Percentiles rank a stretch among this genome's conserved stretches.
These are phyloP conservation scores for Pangasius larnaudii DNA, from an alignment of 2,797 vertebrate genomes.

Conservation along the genomic window DNA sequence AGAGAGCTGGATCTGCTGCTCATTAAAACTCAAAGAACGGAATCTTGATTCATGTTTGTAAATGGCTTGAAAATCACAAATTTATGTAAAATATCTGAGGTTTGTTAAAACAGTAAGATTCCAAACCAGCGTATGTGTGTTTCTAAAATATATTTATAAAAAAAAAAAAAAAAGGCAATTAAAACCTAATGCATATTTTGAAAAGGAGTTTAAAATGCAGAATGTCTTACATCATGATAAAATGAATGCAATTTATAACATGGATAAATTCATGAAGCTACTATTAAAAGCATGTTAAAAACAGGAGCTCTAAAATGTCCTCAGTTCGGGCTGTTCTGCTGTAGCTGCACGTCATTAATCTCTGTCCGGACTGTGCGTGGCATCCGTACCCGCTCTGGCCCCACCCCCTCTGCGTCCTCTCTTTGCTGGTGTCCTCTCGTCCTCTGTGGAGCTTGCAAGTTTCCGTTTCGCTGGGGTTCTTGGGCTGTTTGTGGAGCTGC, in stretches of 20 bases:
- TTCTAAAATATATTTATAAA: not conserved
- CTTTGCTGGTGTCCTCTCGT: slow-evolving; percentile 83
- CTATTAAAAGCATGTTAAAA: slow-evolving; percentile 6
- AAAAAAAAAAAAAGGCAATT: not conserved
- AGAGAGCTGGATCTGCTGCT: slow-evolving; percentile 39
- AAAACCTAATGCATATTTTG: slow-evolving; percentile 3
- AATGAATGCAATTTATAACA: not conserved
- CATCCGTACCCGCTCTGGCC: slow-evolving; percentile 79
- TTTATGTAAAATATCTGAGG: slow-evolving; percentile 27
- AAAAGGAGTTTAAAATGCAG: slow-evolving; percentile 1
- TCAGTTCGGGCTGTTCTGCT: not conserved
- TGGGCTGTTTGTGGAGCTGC: slow-evolving; percentile 79
- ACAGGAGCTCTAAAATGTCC: not conserved
- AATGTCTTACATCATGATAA: not conserved
- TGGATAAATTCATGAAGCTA: slow-evolving; percentile 4
- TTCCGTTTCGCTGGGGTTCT: slow-evolving; percentile 86
- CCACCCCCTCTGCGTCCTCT: slow-evolving; percentile 83
- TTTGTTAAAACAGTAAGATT: slow-evolving; percentile 13
- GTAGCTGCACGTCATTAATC: slow-evolving; percentile 25
- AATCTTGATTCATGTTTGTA: slow-evolving; percentile 33
- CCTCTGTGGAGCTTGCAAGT: slow-evolving; percentile 75
- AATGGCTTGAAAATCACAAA: slow-evolving; percentile 34
- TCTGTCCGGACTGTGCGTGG: slow-evolving; percentile 29
- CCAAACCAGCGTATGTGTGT: not conserved
- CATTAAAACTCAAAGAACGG: slow-evolving; percentile 36